Evolutionary conservation across 23 tunicate genomes (phyloP).

Genomic region (Trididemnum nubilum): DNA sequence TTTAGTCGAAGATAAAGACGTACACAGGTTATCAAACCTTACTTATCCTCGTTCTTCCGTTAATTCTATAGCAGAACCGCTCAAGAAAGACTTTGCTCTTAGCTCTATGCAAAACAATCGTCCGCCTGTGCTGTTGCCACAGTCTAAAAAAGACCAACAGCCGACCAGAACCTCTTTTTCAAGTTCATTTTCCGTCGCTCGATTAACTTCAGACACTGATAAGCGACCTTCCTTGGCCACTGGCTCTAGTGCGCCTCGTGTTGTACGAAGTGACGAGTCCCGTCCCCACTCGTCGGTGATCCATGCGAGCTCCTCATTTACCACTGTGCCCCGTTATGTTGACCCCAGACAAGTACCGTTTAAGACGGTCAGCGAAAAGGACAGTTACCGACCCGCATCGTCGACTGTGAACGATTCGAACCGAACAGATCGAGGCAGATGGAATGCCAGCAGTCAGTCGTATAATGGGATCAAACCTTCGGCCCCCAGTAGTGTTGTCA

Average conservation of each 20-base stretch:
- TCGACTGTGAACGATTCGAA: background rate
- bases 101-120: background rate
- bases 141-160: background rate
- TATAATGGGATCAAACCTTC: background rate
- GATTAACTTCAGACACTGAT: slow-evolving; percentile 34
- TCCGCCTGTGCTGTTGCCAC: slow-evolving; percentile 7
- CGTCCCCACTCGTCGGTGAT: background rate
- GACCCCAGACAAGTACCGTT: slow-evolving; percentile 13
- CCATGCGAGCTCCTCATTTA: background rate
- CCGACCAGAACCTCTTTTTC: slow-evolving; percentile 39
- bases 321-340: background rate
- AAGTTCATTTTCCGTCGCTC: slow-evolving; percentile 46
- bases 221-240: background rate
- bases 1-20: background rate
- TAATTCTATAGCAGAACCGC: too few species aligned
- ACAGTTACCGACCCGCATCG: background rate
- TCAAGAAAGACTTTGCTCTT: background rate
- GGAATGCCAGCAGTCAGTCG: background rate
- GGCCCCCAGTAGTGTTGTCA: background rate
- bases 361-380: background rate
- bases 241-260: background rate
- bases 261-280: background rate
- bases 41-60: background rate
- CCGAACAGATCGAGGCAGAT: background rate
- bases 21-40: background rate